phyloP scores from a whole-genome alignment of 2,113 vertebrate genomes.

The Tupaia tana region DNA sequence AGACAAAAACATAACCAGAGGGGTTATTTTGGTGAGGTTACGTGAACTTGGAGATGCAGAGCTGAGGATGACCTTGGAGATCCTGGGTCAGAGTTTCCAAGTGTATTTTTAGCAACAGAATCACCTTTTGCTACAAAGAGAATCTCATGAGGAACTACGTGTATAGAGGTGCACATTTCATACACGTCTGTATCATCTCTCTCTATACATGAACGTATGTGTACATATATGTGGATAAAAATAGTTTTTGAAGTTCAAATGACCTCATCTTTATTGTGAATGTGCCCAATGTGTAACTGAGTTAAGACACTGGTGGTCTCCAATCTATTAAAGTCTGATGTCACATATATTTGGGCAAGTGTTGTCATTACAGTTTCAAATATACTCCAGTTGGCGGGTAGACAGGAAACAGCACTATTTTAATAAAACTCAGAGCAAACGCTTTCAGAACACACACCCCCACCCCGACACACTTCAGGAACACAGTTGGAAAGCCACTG shows the following conservation, averaged over 20 bases:
- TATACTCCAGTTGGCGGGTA: not conserved
- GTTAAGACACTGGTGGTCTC: not conserved
- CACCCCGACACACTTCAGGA: not conserved
- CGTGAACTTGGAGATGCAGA: not conserved
- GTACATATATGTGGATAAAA: not conserved
- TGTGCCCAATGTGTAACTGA: not conserved
- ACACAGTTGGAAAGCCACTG: not conserved
- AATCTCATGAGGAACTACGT: not conserved
- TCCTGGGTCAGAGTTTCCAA: slow-evolving; percentile 61
- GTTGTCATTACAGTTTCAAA: not conserved
- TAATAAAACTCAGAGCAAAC: not conserved
- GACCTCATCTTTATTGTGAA: not conserved
- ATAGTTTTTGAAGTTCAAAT: not conserved
- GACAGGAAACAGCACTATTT: not conserved
- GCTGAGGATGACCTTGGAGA: slow-evolving; percentile 20
- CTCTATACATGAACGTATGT: not conserved
- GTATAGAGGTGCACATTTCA: not conserved
- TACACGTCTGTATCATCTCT: not conserved
- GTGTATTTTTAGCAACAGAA: slow-evolving; percentile 56
- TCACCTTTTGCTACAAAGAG: not conserved
- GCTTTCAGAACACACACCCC: not conserved
- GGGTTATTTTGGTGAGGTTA: slow-evolving; percentile 17
- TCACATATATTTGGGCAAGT: not conserved
- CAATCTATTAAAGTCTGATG: not conserved
- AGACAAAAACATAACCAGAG: not conserved